A percentile compares a stretch with the other conserved stretches of the same genome.
phyloP scores from a whole-genome alignment of 2,113 vertebrate species.

The Cettia cetti region DNA sequence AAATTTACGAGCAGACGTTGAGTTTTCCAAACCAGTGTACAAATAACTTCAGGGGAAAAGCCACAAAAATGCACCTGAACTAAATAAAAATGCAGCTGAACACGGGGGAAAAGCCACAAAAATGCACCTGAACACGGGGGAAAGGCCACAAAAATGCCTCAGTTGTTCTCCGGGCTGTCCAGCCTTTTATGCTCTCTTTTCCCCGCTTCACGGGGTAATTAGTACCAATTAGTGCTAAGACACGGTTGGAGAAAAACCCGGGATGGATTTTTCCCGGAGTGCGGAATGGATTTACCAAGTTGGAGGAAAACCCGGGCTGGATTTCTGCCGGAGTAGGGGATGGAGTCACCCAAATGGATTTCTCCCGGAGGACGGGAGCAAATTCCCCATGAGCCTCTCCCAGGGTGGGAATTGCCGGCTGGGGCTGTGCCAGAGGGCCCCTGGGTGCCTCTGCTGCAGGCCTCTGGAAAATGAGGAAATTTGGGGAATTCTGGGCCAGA shows the following conservation, averaged over 20 bases:
- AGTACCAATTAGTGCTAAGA: background rate
- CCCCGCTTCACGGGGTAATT: background rate
- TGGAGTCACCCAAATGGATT: too few relatives aligned
- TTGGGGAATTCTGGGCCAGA: background rate
- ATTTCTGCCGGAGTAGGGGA: too few relatives aligned
- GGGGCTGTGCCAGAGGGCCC: background rate
- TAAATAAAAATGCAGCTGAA: too few relatives aligned
- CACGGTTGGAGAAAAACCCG: background rate
- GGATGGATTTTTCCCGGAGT: too few relatives aligned
- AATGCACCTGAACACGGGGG: rapidly evolving
- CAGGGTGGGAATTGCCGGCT: background rate
- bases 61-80: background rate
- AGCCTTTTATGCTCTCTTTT: background rate
- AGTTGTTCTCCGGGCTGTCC: rapidly evolving
- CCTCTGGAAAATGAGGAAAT: background rate
- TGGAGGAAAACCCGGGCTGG: too few relatives aligned
- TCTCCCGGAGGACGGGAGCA: too few relatives aligned
- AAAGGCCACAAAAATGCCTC: background rate
- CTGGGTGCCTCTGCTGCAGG: background rate
- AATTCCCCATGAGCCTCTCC: too few relatives aligned
- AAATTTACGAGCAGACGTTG: rapidly evolving
- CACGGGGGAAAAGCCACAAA: too few relatives aligned
- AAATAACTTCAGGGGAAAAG: background rate
- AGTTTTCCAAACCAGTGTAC: background rate
- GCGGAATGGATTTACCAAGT: too few relatives aligned